Percentiles rank a stretch among this genome's conserved stretches.
phyloP scores from a whole-genome alignment of 2,113 vertebrate species.

The Bubo scandiacus region DNA sequence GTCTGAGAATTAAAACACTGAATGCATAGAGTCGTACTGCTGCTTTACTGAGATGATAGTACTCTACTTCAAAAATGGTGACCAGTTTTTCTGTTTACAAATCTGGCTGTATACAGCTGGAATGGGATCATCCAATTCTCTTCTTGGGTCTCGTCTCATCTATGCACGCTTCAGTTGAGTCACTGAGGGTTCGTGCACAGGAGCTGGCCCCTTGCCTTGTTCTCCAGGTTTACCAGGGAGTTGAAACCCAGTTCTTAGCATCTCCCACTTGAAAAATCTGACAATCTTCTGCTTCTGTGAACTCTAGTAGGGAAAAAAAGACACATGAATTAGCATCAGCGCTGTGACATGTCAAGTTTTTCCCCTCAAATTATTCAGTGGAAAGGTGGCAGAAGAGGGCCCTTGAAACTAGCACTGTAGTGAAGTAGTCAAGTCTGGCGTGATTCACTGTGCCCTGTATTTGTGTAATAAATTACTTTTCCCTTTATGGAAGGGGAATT shows the following conservation, averaged over 20 bases:
- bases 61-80: neutral
- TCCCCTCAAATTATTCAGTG: neutral
- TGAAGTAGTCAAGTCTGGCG: neutral
- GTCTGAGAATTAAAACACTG: neutral
- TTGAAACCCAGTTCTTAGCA: neutral
- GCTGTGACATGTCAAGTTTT: neutral
- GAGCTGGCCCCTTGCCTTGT: neutral
- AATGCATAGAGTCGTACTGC: neutral
- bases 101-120: neutral
- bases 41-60: neutral
- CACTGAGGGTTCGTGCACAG: neutral
- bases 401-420: neutral
- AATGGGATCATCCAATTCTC: neutral
- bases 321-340: neutral
- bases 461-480: neutral
- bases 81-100: neutral
- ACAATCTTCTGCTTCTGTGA: neutral
- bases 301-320: neutral
- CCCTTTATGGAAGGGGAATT: neutral
- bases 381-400: neutral
- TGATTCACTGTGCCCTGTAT: neutral
- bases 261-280: constrained; percentile 8
- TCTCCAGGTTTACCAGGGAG: neutral
- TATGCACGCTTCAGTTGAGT: neutral
- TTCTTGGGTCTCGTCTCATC: neutral